A percentile compares a stretch with the other conserved stretches of the same genome.
Conservation (phyloP, 2,113 vertebrate species). For the Rhinolophus sinicus region DNA sequence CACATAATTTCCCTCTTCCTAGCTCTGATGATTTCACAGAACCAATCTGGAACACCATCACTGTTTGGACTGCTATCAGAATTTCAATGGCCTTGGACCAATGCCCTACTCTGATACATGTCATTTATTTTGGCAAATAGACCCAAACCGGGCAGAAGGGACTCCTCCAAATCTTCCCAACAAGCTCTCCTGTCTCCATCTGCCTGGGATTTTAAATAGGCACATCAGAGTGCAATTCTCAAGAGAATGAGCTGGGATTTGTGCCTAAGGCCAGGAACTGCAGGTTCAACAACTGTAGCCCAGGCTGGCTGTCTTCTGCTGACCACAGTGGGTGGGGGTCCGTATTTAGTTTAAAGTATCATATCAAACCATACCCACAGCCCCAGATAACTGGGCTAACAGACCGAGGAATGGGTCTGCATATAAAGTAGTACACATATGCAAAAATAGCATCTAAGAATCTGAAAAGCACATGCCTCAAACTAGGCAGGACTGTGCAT, state of each 20-base stretch:
- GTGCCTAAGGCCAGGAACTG: constrained; percentile 9
- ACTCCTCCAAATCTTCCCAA: constrained; percentile 44
- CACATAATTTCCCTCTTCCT: constrained; percentile 70
- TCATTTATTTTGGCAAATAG: constrained; percentile 74
- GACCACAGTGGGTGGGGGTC: not conserved
- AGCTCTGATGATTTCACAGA: constrained; percentile 67
- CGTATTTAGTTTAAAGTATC: not conserved
- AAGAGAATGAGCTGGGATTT: constrained; percentile 38
- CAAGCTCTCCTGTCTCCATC: constrained; percentile 56
- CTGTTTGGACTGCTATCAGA: constrained; percentile 73
- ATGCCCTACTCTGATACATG: constrained; percentile 69
- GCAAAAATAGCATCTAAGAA: not conserved
- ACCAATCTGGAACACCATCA: constrained; percentile 65
- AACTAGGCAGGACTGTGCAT: not conserved
- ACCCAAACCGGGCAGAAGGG: constrained; percentile 43
- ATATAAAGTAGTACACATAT: not conserved
- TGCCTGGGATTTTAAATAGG: constrained; percentile 49
- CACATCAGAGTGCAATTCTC: constrained; percentile 53
- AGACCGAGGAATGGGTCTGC: not conserved
- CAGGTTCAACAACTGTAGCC: not conserved
- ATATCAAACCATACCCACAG: not conserved
- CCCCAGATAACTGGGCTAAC: not conserved
- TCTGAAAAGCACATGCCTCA: not conserved
- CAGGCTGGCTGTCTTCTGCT: not conserved
- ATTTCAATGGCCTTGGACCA: constrained; percentile 77